These are phyloP conservation scores for Anolis apletophallus DNA, from an alignment of 2,797 vertebrate species.

Conservation along the genomic window DNA sequence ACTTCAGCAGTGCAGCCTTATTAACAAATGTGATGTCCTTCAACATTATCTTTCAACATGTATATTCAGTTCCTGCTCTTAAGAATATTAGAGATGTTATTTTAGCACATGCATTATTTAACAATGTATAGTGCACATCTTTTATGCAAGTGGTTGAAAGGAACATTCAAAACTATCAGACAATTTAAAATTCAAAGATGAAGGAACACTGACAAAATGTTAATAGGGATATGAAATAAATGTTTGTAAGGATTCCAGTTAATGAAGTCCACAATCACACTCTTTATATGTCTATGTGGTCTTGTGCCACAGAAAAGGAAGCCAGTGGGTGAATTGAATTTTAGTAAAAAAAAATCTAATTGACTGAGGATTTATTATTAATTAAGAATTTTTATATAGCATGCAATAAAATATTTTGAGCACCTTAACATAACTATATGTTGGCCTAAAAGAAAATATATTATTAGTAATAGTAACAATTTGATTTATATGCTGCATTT, in stretches of 20 bases:
- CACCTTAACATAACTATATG: background rate
- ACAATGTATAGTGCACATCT: background rate
- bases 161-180: background rate
- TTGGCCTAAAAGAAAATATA: background rate
- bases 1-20: background rate
- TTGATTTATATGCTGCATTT: too few relatives aligned
- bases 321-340: background rate
- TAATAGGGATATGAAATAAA: background rate
- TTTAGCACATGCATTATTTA: slow-evolving; percentile 19
- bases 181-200: background rate
- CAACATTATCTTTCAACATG: background rate
- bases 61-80: slow-evolving; percentile 15
- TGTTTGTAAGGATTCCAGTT: background rate
- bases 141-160: background rate
- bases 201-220: background rate
- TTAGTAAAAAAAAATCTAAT: background rate
- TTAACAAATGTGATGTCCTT: background rate
- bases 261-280: background rate
- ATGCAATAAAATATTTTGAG: background rate
- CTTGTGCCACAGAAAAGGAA: background rate
- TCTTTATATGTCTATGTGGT: slow-evolving; percentile 5
- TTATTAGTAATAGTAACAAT: too few relatives aligned
- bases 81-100: slow-evolving; percentile 45
- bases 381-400: background rate
- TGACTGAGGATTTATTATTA: background rate